Conservation (phyloP, 1,140 invertebrate genomes). For the Hycleus cichorii region DNA sequence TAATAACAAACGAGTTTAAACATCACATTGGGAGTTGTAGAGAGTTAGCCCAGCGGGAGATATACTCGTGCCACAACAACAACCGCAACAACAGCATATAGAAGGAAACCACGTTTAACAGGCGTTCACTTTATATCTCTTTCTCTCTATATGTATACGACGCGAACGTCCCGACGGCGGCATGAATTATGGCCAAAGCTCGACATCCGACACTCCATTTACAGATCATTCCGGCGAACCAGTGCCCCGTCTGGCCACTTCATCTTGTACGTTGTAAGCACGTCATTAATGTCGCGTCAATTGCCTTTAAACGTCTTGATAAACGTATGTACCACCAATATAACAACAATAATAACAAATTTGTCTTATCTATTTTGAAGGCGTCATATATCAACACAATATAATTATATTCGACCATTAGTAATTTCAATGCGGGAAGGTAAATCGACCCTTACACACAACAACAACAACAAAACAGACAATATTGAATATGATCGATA, state of each 20-base stretch:
- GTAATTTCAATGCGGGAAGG: too few species aligned
- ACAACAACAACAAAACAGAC: too few species aligned
- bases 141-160: not conserved
- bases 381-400: too few species aligned
- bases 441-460: too few species aligned
- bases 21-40: slow-evolving; percentile 24
- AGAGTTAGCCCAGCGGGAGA: slow-evolving; percentile 18
- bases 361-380: too few species aligned
- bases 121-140: not conserved
- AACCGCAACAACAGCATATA: too few species aligned
- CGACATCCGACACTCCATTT: slow-evolving; percentile 48
- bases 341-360: too few species aligned
- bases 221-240: slow-evolving; percentile 52
- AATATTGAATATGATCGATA: too few species aligned
- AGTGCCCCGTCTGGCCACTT: slow-evolving; percentile 45
- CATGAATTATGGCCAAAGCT: slow-evolving; percentile 39
- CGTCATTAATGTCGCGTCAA: slow-evolving; percentile 34
- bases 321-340: slow-evolving; percentile 6
- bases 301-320: slow-evolving; percentile 36
- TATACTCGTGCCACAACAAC: slow-evolving; percentile 9
- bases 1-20: slow-evolving; percentile 21
- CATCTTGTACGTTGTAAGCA: slow-evolving; percentile 44
- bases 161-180: slow-evolving; percentile 33
- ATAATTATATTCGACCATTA: too few species aligned
- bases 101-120: slow-evolving; percentile 23